phyloP scores from a whole-genome alignment of 37 sponge, comb jelly and placozoan species.

The Spongilla lacustris region DNA sequence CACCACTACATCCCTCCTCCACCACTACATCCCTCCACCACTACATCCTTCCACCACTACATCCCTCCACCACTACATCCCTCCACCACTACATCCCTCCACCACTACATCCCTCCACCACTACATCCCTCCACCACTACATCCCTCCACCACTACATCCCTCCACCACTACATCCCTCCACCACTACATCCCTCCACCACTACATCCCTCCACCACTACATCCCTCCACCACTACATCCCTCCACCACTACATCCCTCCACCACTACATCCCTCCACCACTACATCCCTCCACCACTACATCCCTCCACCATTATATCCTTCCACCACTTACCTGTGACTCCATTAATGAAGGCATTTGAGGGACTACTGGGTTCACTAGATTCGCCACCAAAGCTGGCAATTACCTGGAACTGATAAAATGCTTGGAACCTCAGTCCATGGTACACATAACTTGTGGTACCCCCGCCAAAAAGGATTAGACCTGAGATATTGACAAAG shows the following conservation, averaged over 20 bases:
- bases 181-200: neutral
- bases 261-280: neutral
- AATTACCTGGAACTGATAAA: conserved; percentile 38
- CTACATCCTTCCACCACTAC: no score
- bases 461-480: neutral
- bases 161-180: neutral
- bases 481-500: neutral
- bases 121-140: no score
- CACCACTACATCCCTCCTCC: no score
- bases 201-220: neutral
- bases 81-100: no score
- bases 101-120: no score
- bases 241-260: neutral
- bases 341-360: neutral
- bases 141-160: no score
- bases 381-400: neutral
- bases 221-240: neutral
- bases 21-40: no score
- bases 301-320: neutral
- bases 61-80: no score
- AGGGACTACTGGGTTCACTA: neutral
- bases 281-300: neutral
- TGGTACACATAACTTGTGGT: conserved; percentile 10
- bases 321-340: neutral
- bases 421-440: conserved; percentile 18